These are phyloP conservation scores for Diabrotica virgifera DNA, from an alignment of 1,140 invertebrate genomes.

Conservation along the genomic window DNA sequence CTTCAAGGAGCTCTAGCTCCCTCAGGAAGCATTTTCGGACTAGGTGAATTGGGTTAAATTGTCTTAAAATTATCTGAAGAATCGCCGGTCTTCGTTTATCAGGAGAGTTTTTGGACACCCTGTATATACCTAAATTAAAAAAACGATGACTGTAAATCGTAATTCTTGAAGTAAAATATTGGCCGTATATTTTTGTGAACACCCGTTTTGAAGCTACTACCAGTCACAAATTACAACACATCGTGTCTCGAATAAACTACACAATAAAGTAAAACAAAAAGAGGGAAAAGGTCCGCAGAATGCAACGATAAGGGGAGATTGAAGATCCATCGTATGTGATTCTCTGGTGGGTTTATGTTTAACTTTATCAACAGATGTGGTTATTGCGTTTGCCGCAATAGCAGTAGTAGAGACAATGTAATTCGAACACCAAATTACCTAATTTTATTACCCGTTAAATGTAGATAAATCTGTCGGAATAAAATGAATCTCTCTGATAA, in stretches of 20 bases:
- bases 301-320: neutral
- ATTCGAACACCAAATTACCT: conserved; percentile 20
- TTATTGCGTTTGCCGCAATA: conserved; percentile 10
- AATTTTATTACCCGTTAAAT: conserved; percentile 21
- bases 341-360: neutral
- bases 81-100: too few species aligned
- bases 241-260: neutral
- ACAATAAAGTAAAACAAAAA: conserved; percentile 3
- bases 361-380: conserved; percentile 19
- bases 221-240: too few species aligned
- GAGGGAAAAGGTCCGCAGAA: neutral
- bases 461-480: conserved; percentile 16
- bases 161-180: too few species aligned
- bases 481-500: neutral
- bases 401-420: conserved; percentile 7
- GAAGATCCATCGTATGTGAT: conserved; percentile 1
- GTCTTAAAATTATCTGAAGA: too few species aligned
- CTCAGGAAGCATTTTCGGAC: too few species aligned
- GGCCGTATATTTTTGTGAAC: too few species aligned
- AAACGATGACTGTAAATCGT: too few species aligned
- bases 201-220: too few species aligned
- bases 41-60: too few species aligned
- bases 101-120: too few species aligned
- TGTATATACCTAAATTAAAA: too few species aligned
- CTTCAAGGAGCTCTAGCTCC: too few species aligned